Conservation (phyloP, 2,888 invertebrate species). For the Poecilobothrus nobilitatus region DNA sequence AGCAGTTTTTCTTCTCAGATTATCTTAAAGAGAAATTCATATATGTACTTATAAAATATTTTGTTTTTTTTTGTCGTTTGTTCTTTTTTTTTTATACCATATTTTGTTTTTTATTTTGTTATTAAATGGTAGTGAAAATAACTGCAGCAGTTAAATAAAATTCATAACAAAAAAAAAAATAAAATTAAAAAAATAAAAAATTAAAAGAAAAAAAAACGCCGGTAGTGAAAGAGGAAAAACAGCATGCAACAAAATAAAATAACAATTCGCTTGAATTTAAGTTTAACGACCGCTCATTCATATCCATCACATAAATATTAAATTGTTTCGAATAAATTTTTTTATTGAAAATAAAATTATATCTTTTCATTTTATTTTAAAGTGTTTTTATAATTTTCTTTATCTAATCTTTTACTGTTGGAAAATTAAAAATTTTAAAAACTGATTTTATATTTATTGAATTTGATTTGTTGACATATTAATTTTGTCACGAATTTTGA, state of each 20-base stretch:
- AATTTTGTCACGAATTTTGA: too few relatives aligned
- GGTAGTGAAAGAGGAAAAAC: slow-evolving; percentile 6
- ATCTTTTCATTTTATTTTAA: too few relatives aligned
- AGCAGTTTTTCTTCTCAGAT: too few relatives aligned
- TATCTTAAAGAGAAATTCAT: background rate
- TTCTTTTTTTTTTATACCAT: background rate
- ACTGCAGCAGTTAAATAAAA: background rate
- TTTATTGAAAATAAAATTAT: background rate
- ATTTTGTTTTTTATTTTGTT: background rate
- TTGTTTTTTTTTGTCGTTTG: background rate
- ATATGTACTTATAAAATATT: background rate
- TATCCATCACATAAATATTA: background rate
- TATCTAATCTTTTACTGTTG: too few relatives aligned
- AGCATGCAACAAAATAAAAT: background rate
- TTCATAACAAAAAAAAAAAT: background rate
- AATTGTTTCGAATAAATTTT: background rate
- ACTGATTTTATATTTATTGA: too few relatives aligned
- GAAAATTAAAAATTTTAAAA: too few relatives aligned
- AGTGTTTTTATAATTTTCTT: too few relatives aligned
- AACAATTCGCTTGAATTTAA: background rate
- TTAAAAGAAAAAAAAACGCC: background rate
- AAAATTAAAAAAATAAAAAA: background rate
- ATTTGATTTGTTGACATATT: too few relatives aligned
- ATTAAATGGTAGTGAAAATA: background rate
- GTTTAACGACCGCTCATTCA: background rate